Evolutionary conservation across 2,888 invertebrate genomes (phyloP).

Genomic region (Hylaea fasciaria): DNA sequence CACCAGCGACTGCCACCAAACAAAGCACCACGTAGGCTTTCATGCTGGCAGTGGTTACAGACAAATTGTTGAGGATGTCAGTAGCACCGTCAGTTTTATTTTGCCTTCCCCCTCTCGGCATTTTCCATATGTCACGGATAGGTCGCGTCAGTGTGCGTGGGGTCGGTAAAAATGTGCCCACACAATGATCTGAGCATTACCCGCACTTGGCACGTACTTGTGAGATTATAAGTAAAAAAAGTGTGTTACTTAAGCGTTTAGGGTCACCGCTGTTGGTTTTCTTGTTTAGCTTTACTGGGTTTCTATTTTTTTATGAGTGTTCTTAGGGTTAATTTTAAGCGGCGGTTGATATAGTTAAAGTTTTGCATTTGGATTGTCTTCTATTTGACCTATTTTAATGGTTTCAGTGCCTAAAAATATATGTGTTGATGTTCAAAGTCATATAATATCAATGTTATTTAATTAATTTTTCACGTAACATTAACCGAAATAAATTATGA

Average conservation of each 20-base stretch:
- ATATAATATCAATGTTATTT: not conserved
- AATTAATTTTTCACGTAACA: not conserved
- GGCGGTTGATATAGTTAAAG: not conserved
- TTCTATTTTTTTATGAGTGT: conserved; percentile 38
- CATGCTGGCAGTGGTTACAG: conserved; percentile 68
- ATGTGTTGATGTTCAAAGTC: too few species aligned
- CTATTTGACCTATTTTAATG: too few species aligned
- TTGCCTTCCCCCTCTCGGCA: conserved; percentile 67
- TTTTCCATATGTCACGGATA: conserved; percentile 74
- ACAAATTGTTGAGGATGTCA: conserved; percentile 75
- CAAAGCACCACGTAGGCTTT: conserved; percentile 70
- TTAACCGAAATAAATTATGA: too few species aligned
- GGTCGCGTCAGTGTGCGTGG: conserved; percentile 39
- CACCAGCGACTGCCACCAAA: conserved; percentile 64
- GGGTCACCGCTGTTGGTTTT: conserved; percentile 42
- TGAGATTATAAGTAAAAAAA: conserved; percentile 55
- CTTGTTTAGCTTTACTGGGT: conserved; percentile 27
- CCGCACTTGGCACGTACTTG: conserved; percentile 66
- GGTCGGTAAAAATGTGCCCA: conserved; percentile 50
- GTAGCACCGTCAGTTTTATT: conserved; percentile 76
- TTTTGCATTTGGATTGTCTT: too few species aligned
- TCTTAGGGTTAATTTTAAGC: not conserved
- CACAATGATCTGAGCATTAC: conserved; percentile 49
- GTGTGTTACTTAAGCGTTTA: conserved; percentile 52
- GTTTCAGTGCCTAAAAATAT: too few species aligned